A percentile compares a stretch with the other conserved stretches of the same genome.
These are phyloP conservation scores for Chaitophorus viminalis DNA, from an alignment of 2,888 invertebrate genomes.

Conservation along the genomic window DNA sequence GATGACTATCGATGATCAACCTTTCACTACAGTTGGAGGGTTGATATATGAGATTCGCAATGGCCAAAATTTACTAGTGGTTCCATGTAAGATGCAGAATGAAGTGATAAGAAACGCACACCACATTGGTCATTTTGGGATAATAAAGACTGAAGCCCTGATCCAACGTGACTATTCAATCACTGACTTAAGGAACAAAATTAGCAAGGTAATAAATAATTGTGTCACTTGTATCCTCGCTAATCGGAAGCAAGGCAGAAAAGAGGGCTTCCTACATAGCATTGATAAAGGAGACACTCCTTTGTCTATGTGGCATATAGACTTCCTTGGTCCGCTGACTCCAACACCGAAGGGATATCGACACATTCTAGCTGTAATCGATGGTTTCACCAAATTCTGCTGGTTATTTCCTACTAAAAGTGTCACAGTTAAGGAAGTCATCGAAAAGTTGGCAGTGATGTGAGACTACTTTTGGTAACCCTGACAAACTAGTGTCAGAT, in stretches of 20 bases:
- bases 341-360: neutral
- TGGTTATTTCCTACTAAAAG: slow-evolving; percentile 5
- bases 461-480: slow-evolving; percentile 9
- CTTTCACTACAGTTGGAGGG: neutral
- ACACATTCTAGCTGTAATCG: neutral
- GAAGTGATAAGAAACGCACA: neutral
- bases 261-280: slow-evolving; percentile 54
- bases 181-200: neutral
- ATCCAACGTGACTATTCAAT: neutral
- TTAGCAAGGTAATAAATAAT: neutral
- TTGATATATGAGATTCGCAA: neutral
- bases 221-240: slow-evolving; percentile 8
- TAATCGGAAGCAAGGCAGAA: slow-evolving; percentile 62
- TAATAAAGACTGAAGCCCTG: neutral
- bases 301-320: slow-evolving; percentile 21
- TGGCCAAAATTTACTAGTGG: neutral
- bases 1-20: neutral
- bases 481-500: neutral
- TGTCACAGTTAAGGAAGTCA: too few species aligned
- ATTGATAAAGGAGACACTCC: slow-evolving; percentile 24
- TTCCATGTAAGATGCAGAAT: neutral
- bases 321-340: slow-evolving; percentile 7
- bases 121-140: slow-evolving; percentile 5
- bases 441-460: neutral
- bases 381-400: slow-evolving; percentile 19